Percentiles rank a stretch among this genome's conserved stretches.
Evolutionary conservation across 2,888 invertebrate genomes (phyloP).

Genomic region (Sturmia bella): DNA sequence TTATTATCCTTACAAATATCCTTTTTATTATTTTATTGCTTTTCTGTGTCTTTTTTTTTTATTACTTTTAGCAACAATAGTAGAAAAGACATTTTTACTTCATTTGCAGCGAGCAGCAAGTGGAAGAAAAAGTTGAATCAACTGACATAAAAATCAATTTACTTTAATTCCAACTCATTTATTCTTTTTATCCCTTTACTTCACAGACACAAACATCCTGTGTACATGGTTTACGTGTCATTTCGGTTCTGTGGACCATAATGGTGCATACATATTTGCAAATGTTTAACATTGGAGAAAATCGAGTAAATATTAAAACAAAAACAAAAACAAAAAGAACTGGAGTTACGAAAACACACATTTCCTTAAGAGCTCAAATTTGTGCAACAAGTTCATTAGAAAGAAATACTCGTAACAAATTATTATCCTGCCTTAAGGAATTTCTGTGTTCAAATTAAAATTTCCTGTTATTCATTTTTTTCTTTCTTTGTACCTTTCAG

Average conservation of each 20-base stretch:
- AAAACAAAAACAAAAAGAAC: conserved; percentile 12
- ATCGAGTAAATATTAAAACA: conserved; percentile 79
- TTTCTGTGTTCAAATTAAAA: conserved; percentile 22
- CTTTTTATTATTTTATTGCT: too few species aligned
- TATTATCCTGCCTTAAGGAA: too few species aligned
- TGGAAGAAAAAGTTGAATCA: not conserved
- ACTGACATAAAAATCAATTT: not conserved
- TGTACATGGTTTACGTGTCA: conserved; percentile 89
- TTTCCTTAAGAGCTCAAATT: not conserved
- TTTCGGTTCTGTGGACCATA: conserved; percentile 91
- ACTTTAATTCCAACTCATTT: conserved; percentile 33
- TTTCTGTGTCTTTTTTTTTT: too few species aligned
- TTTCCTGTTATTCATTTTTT: conserved; percentile 2
- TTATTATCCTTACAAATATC: too few species aligned
- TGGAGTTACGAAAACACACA: not conserved
- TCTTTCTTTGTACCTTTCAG: conserved; percentile 77
- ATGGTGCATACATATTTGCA: conserved; percentile 93
- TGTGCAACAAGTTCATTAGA: too few species aligned
- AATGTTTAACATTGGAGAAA: conserved; percentile 89
- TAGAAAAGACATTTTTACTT: not conserved
- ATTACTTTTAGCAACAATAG: too few species aligned
- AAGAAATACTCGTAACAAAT: too few species aligned
- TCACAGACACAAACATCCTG: conserved; percentile 87
- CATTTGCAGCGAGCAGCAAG: not conserved
- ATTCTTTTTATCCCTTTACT: conserved; percentile 20